Evolutionary conservation across 2,113 vertebrate species (phyloP).

Genomic region (Oxyruncus cristatus): DNA sequence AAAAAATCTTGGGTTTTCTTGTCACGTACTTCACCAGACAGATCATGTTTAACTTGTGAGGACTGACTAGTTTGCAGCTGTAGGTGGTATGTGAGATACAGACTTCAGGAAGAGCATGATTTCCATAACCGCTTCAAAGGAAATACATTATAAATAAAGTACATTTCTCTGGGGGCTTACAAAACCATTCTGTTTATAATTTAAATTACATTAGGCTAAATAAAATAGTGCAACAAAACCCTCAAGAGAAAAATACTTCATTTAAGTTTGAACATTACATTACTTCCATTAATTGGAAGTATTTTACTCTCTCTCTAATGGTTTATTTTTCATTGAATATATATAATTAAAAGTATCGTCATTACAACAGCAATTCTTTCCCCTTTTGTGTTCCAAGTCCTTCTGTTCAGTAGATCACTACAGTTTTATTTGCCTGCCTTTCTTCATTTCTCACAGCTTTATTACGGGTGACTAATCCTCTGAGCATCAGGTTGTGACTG

Average conservation of each 20-base stretch:
- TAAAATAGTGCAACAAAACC: slow-evolving; percentile 27
- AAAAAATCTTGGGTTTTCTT: background rate
- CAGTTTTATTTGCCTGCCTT: background rate
- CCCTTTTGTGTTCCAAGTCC: background rate
- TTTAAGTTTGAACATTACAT: slow-evolving; percentile 38
- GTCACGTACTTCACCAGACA: background rate
- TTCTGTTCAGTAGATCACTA: background rate
- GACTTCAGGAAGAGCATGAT: slow-evolving; percentile 7
- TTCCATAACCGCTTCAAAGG: slow-evolving; percentile 50
- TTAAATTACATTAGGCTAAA: slow-evolving; percentile 48
- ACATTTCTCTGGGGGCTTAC: slow-evolving; percentile 25
- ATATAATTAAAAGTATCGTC: slow-evolving; percentile 35
- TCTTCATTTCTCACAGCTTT: background rate
- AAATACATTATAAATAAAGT: slow-evolving; percentile 58
- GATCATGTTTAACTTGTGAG: background rate
- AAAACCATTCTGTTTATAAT: slow-evolving; percentile 57
- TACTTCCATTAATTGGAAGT: slow-evolving; percentile 46
- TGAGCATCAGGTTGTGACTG: background rate
- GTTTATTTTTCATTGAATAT: slow-evolving; percentile 33
- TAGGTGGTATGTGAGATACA: slow-evolving; percentile 14
- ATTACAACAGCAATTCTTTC: background rate
- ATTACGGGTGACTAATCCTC: background rate
- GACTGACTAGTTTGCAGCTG: background rate
- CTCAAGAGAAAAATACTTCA: slow-evolving; percentile 43
- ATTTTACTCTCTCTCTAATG: slow-evolving; percentile 21